Base-by-base conservation (phyloP, 2,888 invertebrate species). In the Balanococcus diminutus region DNA sequence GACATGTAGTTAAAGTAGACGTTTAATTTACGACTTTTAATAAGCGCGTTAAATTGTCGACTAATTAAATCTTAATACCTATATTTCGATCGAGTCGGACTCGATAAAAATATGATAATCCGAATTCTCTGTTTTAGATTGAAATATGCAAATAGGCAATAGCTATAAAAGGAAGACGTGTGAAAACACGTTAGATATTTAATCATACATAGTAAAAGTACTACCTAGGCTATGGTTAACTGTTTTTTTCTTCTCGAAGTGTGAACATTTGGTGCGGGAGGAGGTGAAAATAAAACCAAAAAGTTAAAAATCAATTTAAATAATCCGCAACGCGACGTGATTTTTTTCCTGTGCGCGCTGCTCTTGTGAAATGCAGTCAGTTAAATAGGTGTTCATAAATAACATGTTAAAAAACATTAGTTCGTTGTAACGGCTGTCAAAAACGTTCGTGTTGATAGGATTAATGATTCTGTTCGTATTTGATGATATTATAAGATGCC, bases 361-460 rank as follows among this genome's bases (percentile, higher is more conserved):
- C 28, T 75, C 75, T 75, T 32, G n/a, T 75, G 25, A 75, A 75
- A 75, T 19, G 75, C 75, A 32, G 75, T 75, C 75, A n/a, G 32
- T 75, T 75, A 75, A 75, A 75, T 75, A 75, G 75, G 32, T 75
- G 75, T 75, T 75, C 75, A 32, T 75, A 75, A 75, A 75, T 75
- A 75, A 75, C 75, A 75, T 32, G 75, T 75, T 75, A 75, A 75
- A 75, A 75, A 75, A 75, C 75, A 75, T 75, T 75, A 75, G 32
- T 32, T 32, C n/a, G 75, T 67, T 67, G 75, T 75, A 75, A 75
- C 75, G 75, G 32, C 75, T 75, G 75, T 75, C 75, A 75, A 28
- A 75, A 32, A 19, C 75, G 32, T 75, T 75, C 75, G 75, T 75
- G 75, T 75, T 75, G 75, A 75, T 75, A 75, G 75, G 75, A 75